A percentile compares a stretch with the other conserved stretches of the same genome.
Conservation (phyloP, 1,140 invertebrate genomes). For the Drosophila ficusphila region DNA sequence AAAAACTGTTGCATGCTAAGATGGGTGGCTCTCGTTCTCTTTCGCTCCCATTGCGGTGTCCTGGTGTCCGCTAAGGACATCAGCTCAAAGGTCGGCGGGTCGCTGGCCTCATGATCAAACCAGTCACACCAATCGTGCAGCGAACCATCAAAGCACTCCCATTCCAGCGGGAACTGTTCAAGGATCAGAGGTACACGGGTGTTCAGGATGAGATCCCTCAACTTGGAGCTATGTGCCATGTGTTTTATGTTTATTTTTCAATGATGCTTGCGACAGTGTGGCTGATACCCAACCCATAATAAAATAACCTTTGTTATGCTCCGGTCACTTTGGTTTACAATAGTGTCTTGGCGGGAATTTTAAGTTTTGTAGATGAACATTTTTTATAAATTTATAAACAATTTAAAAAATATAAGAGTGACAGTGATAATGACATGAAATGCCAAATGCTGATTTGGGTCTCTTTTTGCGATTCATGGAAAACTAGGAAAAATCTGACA, state of each 20-base stretch:
- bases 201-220: conserved; percentile 73
- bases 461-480: too few relatives aligned
- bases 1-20: conserved; percentile 88
- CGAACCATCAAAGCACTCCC: conserved; percentile 67
- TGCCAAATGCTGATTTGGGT: too few relatives aligned
- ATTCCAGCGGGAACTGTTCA: conserved; percentile 55
- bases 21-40: conserved; percentile 85
- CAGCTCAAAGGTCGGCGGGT: conserved; percentile 83
- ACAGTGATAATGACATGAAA: too few relatives aligned
- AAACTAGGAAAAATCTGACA: too few relatives aligned
- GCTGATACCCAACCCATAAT: too few relatives aligned
- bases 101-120: conserved; percentile 75
- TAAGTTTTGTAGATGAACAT: too few relatives aligned
- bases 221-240: conserved; percentile 18
- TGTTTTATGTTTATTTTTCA: not conserved
- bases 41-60: conserved; percentile 91
- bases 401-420: too few relatives aligned
- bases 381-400: too few relatives aligned
- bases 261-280: not conserved
- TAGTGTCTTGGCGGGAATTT: not conserved
- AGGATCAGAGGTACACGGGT: conserved; percentile 63
- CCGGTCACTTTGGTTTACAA: not conserved
- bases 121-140: conserved; percentile 85
- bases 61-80: conserved; percentile 83
- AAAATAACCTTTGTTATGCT: not conserved